These are phyloP conservation scores for Hirtodrosophila cameraria DNA, from an alignment of 2,888 invertebrate genomes.

Conservation along the genomic window DNA sequence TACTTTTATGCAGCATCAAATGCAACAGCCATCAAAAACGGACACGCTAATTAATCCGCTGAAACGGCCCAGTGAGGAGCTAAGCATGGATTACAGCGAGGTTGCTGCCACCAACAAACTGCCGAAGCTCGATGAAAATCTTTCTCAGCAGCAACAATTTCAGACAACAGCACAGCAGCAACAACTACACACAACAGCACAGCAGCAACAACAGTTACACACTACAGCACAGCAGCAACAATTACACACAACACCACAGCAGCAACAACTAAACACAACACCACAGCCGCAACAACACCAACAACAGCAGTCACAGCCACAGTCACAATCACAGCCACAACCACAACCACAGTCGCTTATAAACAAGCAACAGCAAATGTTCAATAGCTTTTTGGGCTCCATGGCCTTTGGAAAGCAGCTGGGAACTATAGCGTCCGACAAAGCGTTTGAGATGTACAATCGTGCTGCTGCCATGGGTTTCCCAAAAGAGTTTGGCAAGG, in stretches of 20 bases:
- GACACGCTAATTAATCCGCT: slow-evolving; percentile 67
- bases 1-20: slow-evolving; percentile 81
- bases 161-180: too few relatives aligned
- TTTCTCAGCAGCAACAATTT: slow-evolving; percentile 41
- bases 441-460: slow-evolving; percentile 84
- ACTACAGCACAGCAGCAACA: slow-evolving; percentile 38
- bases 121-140: slow-evolving; percentile 69
- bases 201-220: slow-evolving; percentile 29
- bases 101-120: slow-evolving; percentile 64
- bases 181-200: slow-evolving; percentile 39
- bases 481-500: slow-evolving; percentile 82
- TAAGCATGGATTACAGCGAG: slow-evolving; percentile 76
- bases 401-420: slow-evolving; percentile 82
- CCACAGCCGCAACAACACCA: too few relatives aligned
- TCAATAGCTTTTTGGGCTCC: slow-evolving; percentile 83
- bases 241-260: slow-evolving; percentile 36
- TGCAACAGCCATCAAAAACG: slow-evolving; percentile 70
- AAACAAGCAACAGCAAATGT: slow-evolving; percentile 82
- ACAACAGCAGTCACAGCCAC: slow-evolving; percentile 32
- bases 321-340: slow-evolving; percentile 42
- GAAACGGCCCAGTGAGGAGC: slow-evolving; percentile 74
- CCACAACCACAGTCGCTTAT: slow-evolving; percentile 59
- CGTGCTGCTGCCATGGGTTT: slow-evolving; percentile 83
- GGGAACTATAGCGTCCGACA: slow-evolving; percentile 82
- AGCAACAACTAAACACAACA: slow-evolving; percentile 76